Percentiles rank a stretch among this genome's conserved stretches.
These are phyloP conservation scores for Pungitius pungitius DNA, from an alignment of 2,113 vertebrate species.

Conservation along the genomic window DNA sequence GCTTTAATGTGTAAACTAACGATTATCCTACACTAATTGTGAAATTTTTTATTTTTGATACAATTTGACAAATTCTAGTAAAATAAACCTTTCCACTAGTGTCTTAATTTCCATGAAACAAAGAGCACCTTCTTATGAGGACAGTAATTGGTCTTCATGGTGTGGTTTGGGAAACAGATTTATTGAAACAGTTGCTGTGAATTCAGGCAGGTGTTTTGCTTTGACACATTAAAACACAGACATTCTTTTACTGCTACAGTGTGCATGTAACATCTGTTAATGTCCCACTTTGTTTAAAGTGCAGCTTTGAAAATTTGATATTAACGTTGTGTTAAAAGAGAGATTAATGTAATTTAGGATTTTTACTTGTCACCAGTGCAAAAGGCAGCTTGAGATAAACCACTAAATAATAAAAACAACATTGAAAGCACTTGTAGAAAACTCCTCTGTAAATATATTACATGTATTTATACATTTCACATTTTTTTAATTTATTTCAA, in stretches of 20 bases:
- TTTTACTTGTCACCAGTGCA: conserved; percentile 1
- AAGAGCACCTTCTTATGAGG: conserved; percentile 13
- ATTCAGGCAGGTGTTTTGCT: conserved; percentile 16
- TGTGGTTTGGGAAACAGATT: conserved; percentile 21
- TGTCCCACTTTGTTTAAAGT: not conserved
- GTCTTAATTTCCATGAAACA: no score
- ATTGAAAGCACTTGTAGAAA: not conserved
- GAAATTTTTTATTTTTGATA: not conserved
- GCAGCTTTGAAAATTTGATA: not conserved
- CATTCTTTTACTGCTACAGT: conserved; percentile 5
- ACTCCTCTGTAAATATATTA: conserved; percentile 17
- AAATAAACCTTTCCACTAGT: not conserved
- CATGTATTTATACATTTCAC: conserved; percentile 4
- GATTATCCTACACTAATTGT: not conserved
- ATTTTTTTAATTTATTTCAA: not conserved
- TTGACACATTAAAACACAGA: conserved; percentile 32
- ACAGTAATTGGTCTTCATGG: conserved; percentile 24
- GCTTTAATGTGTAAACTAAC: not conserved
- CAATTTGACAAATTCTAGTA: not conserved
- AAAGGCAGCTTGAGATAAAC: not conserved
- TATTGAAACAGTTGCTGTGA: conserved; percentile 37
- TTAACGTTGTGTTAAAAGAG: not conserved
- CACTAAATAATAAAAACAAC: not conserved
- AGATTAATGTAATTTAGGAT: not conserved
- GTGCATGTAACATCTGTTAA: not conserved